Evolutionary conservation across 2,113 vertebrate genomes (phyloP).

Genomic region (Leucoraja erinaceus): DNA sequence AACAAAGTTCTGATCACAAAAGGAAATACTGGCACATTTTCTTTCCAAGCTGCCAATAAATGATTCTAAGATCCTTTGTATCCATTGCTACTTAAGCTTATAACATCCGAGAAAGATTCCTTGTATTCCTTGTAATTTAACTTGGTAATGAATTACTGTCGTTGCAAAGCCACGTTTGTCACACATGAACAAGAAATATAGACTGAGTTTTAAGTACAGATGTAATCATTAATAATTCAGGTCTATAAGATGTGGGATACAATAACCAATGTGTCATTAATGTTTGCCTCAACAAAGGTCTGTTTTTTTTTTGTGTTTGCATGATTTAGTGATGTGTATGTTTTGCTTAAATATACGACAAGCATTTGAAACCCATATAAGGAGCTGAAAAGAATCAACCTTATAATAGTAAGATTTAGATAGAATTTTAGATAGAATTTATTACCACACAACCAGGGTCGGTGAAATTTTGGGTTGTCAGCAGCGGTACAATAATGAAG

Average conservation of each 20-base stretch:
- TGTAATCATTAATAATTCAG: background rate
- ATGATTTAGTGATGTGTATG: background rate
- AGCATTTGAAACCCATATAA: background rate
- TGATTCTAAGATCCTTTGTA: background rate
- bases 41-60: background rate
- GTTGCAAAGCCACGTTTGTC: background rate
- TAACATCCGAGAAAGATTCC: background rate
- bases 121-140: background rate
- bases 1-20: background rate
- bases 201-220: constrained; percentile 9
- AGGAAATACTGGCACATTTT: background rate
- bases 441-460: too few relatives aligned
- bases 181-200: background rate
- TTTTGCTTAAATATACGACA: background rate
- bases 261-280: background rate
- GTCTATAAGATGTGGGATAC: background rate
- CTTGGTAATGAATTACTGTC: background rate
- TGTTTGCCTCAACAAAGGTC: background rate
- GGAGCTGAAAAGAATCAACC: background rate
- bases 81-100: background rate
- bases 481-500: too few relatives aligned
- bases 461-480: too few relatives aligned
- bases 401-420: background rate
- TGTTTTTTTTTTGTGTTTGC: too few relatives aligned
- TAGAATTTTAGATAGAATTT: too few relatives aligned